These are phyloP conservation scores for Chaetophractus vellerosus DNA, from an alignment of 2,797 vertebrate species.

Conservation along the genomic window DNA sequence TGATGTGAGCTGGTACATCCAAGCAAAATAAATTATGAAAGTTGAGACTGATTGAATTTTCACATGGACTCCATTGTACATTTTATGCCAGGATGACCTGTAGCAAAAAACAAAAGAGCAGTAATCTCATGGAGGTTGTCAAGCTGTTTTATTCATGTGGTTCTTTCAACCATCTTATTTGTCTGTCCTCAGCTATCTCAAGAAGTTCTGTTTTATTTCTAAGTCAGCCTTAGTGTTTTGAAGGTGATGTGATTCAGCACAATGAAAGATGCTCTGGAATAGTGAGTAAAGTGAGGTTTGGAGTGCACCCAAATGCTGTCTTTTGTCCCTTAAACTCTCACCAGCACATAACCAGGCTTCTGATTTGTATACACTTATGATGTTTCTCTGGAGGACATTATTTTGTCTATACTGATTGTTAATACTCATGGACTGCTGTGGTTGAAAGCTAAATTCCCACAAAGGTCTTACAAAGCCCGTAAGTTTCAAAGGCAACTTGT, in stretches of 20 bases:
- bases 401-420: neutral
- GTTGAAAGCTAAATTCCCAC: neutral
- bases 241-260: neutral
- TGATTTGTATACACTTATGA: neutral
- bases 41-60: conserved; percentile 6
- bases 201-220: neutral
- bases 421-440: neutral
- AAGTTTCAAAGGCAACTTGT: neutral
- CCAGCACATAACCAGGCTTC: neutral
- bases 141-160: neutral
- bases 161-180: neutral
- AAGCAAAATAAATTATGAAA: conserved; percentile 60
- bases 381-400: neutral
- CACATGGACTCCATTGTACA: neutral
- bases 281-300: neutral
- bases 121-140: neutral
- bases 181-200: neutral
- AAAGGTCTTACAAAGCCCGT: neutral
- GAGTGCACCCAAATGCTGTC: neutral
- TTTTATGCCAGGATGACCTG: neutral
- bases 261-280: neutral
- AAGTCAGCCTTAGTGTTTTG: neutral
- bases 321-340: neutral
- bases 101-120: neutral
- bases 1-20: neutral